Evolutionary conservation across 2,113 vertebrate genomes (phyloP), one percentile per base, ranked within the genome.

Genomic region (Callaeas wilsoni): DNA sequence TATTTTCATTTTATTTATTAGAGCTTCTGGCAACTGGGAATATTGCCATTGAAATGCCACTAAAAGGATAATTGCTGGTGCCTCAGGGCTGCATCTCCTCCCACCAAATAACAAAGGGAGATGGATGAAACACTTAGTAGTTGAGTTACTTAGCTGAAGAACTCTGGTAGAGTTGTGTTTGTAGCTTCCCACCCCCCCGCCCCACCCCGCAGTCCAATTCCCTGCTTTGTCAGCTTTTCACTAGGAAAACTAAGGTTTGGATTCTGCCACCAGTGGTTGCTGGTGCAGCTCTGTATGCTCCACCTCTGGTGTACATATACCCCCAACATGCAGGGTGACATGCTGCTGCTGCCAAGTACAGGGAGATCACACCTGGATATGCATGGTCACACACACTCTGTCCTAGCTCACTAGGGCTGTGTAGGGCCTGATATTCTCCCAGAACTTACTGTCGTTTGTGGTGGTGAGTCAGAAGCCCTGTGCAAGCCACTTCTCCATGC

Each of bases 1-100:
- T 94, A 91, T 96, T 96, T 96, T 96, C 85, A 93, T 96, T 96
- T 96, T 96, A 94, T 96, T 95, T 96, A 93, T 96, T 96, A 90
- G 90, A 63, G 73, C 85, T 96, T 96, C 88, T 96, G 85, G 93
- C 94, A 95, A 70, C 92, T 94, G 94, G 92, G 96, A 96, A 89
- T 94, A 95, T 84, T 96, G 94, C 94, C 88, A 96, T 63, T 75
- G 56, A 96, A 94, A 89, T 95, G 85, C 88, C 94, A 93, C 93
- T 92, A 96, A 88, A 93, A 94, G 80, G 85, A 86, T 96, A 97
- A 96, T 95, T 96, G 90, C 87, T 95, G 87, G 84, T 96, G 93
- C 94, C 96, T 94, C 39, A 59, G 90, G 91, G 87, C 82, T 95
- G 84, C 55, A 96, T 95, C 82, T 97, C 85, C 79, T 90, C 84